Percentiles rank a stretch among this genome's conserved stretches.
phyloP scores from a whole-genome alignment of 1,140 invertebrate species.

The Papilio polytes region DNA sequence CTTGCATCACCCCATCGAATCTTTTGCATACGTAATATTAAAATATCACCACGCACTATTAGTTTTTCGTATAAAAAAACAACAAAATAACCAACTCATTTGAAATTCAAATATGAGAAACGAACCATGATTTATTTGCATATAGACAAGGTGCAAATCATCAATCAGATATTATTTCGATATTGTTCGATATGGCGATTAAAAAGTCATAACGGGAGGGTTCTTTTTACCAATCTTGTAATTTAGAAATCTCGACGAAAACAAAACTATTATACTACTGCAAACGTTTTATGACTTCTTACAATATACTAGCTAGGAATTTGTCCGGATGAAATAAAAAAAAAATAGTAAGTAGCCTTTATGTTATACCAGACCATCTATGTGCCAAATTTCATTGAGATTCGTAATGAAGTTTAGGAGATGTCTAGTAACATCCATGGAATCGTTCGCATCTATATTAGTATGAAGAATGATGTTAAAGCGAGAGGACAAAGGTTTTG shows the following conservation, averaged over 20 bases:
- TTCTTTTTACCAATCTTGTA: conserved; percentile 7
- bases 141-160: conserved; percentile 70
- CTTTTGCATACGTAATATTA: conserved; percentile 64
- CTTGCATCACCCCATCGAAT: conserved; percentile 45
- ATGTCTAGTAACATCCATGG: too few species aligned
- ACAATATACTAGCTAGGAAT: too few species aligned
- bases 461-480: neutral
- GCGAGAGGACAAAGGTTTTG: neutral
- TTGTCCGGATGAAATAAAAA: too few species aligned
- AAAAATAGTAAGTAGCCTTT: too few species aligned
- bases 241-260: neutral
- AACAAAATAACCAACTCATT: conserved; percentile 57
- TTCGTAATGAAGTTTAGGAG: too few species aligned
- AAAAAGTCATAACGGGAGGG: conserved; percentile 31
- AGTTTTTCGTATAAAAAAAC: conserved; percentile 61
- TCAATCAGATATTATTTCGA: conserved; percentile 68
- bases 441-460: neutral
- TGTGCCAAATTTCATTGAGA: too few species aligned
- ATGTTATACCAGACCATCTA: too few species aligned
- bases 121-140: conserved; percentile 70
- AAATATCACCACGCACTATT: conserved; percentile 60
- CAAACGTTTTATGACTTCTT: too few species aligned
- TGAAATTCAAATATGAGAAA: conserved; percentile 71
- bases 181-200: conserved; percentile 52
- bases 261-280: too few species aligned